Evolutionary conservation across 2,888 invertebrate species (phyloP).

Genomic region (Oxyteleia sp.): DNA sequence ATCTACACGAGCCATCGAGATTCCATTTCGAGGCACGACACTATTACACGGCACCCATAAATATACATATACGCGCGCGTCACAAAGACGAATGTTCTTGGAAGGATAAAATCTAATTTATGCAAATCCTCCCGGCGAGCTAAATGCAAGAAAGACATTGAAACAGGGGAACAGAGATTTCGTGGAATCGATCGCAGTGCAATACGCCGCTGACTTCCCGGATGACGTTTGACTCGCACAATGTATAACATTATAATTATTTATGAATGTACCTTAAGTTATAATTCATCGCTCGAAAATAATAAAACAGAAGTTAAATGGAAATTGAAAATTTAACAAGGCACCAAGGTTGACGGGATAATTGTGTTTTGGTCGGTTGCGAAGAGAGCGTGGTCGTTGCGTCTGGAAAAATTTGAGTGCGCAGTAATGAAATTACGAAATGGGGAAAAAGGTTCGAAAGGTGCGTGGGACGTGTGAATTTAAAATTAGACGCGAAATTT

Average conservation of each 20-base stretch:
- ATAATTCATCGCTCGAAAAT: slow-evolving; percentile 52
- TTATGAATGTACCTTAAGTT: slow-evolving; percentile 53
- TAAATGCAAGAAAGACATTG: slow-evolving; percentile 75
- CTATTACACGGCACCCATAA: slow-evolving; percentile 81
- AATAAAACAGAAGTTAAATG: slow-evolving; percentile 41
- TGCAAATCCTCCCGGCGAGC: slow-evolving; percentile 84
- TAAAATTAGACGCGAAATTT: too few species aligned
- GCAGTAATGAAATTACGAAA: slow-evolving; percentile 22
- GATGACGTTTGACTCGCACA: slow-evolving; percentile 53
- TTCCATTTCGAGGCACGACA: slow-evolving; percentile 76
- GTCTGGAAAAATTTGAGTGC: slow-evolving; percentile 18
- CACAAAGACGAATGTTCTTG: slow-evolving; percentile 85
- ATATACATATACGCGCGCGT: slow-evolving; percentile 80
- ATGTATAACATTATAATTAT: slow-evolving; percentile 66
- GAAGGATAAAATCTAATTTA: slow-evolving; percentile 88
- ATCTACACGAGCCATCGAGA: slow-evolving; percentile 70
- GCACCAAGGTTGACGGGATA: slow-evolving; percentile 31
- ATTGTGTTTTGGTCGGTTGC: slow-evolving; percentile 26
- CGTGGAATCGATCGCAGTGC: slow-evolving; percentile 80
- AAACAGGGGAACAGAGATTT: slow-evolving; percentile 78
- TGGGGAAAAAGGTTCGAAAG: background rate
- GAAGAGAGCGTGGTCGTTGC: slow-evolving; percentile 9
- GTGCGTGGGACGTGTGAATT: too few species aligned
- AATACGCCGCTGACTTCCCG: slow-evolving; percentile 65
- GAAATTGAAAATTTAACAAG: slow-evolving; percentile 66